Base-by-base conservation (phyloP, 2,113 vertebrate genomes). In the Junco hyemalis region DNA sequence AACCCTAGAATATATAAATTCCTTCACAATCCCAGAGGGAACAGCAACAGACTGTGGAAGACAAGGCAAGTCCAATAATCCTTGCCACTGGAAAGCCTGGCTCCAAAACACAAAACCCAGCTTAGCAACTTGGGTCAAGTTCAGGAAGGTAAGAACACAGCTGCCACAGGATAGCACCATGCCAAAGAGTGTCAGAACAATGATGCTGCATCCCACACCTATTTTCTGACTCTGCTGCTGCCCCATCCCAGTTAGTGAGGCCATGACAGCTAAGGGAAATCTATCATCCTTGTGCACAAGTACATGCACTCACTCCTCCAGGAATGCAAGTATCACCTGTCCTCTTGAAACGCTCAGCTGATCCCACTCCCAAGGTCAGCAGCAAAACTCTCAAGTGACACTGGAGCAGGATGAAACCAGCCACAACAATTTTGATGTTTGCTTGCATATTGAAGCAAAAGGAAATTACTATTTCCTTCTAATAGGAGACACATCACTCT, bases 191-290 rank as follows among this genome's bases (percentile, higher is more conserved):
- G 7, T 50, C 60, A 81, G 61, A 63, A 44, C 14, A 61, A 51
- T 0, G 1, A 47, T 6, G 10, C 18, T 36, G 48, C 38, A 68
- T 9, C 25, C 29, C 48, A 33, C 21, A 12, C 0, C 0, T 31
- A 15, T 45, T 40, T 82, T 71, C 69, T 33, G 14, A 50, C 47
- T 51, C 47, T 2, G 21, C 9, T 23, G 10, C 17, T 35, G 54
- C 31, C 31, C 40, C 25, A 54, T 14, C 7, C 23, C 65, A 79
- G 3, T 21, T 42, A 20, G 26, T 19, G 31, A 12, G 15, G 45
- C 64, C 61, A 21, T 5, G 6, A 57, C 10, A 40, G 45, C 40
- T 61, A 53, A 69, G 10, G n/a, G 36, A 45, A 8, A 5, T 22
- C 16, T 8, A 12, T 36, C n/a, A 65, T 9, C 21, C 50, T 68